Evolutionary conservation across 2,888 invertebrate species (phyloP), one percentile per base, ranked within the genome.

Genomic region (Microctonus aethiopoides): DNA sequence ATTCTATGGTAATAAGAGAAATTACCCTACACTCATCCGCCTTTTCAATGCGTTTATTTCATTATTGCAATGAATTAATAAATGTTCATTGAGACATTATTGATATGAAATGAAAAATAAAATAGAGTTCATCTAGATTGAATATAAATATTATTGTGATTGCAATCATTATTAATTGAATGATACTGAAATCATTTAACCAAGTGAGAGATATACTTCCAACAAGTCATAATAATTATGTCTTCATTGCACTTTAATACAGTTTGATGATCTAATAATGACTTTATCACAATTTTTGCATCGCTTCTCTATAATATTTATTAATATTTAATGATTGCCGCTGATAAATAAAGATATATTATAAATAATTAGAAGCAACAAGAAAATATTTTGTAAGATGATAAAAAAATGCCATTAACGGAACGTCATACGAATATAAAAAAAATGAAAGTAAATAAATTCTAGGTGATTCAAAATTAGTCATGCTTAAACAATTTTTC

Each of bases 1-100:
- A 52, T 64, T 64, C 54, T 64, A 54, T 54, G 52, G 20, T 34
- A 64, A 64, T 54, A 34, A 52, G 64, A 64, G 54, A 36, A 64
- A 64, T 64, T 64, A 64, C 6, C 34, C 62, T 46, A 36, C 41
- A 57, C n/a, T 36, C 11, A 36, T 34, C 24, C 60, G 41, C 26
- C 39, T 56, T 56, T 46, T 64, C 62, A 51, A 34, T 39, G 46
- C 34, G 22, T 52, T 22, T 57, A 46, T 63, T 63, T n/a, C 32
- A 41, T 29, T 41, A 41, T 26, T 26, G 0, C 1, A 24, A 54
- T 54, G 26, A 54, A 24, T 54, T 22, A 22, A 54, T 11, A 6
- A 13, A 57, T 32, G 16, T 13, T 32, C 32, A 57, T 9, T 29
- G 57, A 9, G 4, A 11, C 11, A 29, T 16, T n/a, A 20, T 46